Base-by-base conservation (phyloP, 2,888 invertebrate genomes). In the Shargacucullia verbasci region DNA sequence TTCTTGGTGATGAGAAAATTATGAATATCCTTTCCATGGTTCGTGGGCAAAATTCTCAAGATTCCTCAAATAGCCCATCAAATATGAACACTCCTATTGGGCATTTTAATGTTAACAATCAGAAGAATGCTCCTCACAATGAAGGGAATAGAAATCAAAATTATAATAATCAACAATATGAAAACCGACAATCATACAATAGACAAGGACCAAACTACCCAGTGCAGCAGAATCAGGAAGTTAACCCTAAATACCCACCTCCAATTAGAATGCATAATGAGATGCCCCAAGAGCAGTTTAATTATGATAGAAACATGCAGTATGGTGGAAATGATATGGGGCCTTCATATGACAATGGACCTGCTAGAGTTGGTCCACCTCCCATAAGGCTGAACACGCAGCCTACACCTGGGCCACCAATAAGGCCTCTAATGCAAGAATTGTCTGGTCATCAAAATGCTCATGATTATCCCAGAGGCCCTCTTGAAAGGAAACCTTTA, bases 1-100 rank as follows among this genome's bases (percentile, higher is more conserved):
- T 96, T 69, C 88, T 96, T 43, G 95, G 95, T 11, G 95, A 96
- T 91, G 94, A 95, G 72, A 95, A 95, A 82, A 91, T 96, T 50
- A 90, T 95, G 87, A 95, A 94, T 76, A 95, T 96, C 76, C 85
- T 96, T 20, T 95, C 95, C 20, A 89, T 92, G 82, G 88, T 94
- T 45, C 76, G 83, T 59, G 84, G 73, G 8, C 62, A 76, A 56
- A 60, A 49, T 35, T 48, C 57, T n/a, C 57, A 65, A 44, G 65
- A 61, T 8, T 11, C 45, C 0, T 20, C 43, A 37, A 82, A 76
- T 72, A 78, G 39, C 31, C 43, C 55, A 35, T 10, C 60, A 11
- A 57, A 62, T 59, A 41, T 48, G 38, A 39, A 45, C 44, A 14
- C 12, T 45, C 15, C 56, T 15, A 61, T 62, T 60, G 61, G 52